Evolutionary conservation across 2,888 invertebrate species (phyloP).

Genomic region (Lamproptera curius): DNA sequence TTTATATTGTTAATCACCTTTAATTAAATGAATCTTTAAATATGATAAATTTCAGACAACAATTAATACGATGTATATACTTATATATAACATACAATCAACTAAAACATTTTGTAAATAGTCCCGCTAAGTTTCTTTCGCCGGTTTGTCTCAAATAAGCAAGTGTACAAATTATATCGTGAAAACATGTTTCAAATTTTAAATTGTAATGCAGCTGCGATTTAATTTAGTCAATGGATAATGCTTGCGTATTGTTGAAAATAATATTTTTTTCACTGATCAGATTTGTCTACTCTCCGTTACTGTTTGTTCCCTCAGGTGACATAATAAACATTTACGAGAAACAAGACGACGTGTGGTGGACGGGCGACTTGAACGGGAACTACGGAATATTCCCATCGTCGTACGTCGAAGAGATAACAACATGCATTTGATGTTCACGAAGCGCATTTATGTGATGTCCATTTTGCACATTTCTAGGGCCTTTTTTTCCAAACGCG

Average conservation of each 20-base stretch:
- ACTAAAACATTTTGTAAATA: too few relatives aligned
- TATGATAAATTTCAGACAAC: too few relatives aligned
- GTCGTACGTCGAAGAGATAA: conserved; percentile 93
- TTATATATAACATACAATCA: too few relatives aligned
- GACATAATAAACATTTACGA: conserved; percentile 93
- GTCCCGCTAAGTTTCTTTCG: too few relatives aligned
- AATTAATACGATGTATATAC: too few relatives aligned
- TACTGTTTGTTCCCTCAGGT: conserved; percentile 66
- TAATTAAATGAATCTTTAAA: too few relatives aligned
- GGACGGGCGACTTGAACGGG: conserved; percentile 93
- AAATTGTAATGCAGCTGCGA: too few relatives aligned
- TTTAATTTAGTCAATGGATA: too few relatives aligned
- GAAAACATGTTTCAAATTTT: too few relatives aligned
- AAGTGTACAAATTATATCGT: too few relatives aligned
- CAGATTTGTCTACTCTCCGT: conserved; percentile 1
- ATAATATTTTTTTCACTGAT: not conserved
- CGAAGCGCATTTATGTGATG: not conserved
- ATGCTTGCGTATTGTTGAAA: not conserved
- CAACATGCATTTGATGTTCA: conserved; percentile 54
- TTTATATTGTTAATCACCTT: too few relatives aligned
- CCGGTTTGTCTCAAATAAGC: too few relatives aligned
- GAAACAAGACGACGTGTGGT: conserved; percentile 96
- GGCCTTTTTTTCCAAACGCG: conserved; percentile 13
- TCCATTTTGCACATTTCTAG: conserved; percentile 4
- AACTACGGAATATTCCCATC: conserved; percentile 95